phyloP scores from a whole-genome alignment of 1,140 invertebrate species.

The Diorhabda elongata region DNA sequence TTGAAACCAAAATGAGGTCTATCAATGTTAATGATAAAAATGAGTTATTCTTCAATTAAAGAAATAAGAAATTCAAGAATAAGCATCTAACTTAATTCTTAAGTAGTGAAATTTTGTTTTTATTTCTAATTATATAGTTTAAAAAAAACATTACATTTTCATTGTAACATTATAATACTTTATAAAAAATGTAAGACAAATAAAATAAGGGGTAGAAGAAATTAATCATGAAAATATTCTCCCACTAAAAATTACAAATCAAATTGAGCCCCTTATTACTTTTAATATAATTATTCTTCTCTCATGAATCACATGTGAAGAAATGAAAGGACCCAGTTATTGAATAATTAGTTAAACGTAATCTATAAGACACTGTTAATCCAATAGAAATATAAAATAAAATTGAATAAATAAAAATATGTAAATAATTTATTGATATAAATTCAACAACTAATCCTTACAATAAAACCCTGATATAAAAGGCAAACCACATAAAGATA shows the following conservation, averaged over 20 bases:
- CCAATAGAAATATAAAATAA: slow-evolving; percentile 53
- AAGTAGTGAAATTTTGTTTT: slow-evolving; percentile 35
- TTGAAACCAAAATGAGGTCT: slow-evolving; percentile 45
- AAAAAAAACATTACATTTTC: slow-evolving; percentile 57
- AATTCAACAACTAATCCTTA: slow-evolving; percentile 60
- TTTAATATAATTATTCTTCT: slow-evolving; percentile 49
- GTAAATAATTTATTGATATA: slow-evolving; percentile 49
- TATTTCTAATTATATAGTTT: slow-evolving; percentile 53
- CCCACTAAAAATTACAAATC: slow-evolving; percentile 50
- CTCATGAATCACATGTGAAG: slow-evolving; percentile 48
- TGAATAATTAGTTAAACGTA: slow-evolving; percentile 55
- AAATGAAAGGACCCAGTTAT: slow-evolving; percentile 49
- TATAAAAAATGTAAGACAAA: slow-evolving; percentile 49
- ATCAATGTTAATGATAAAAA: slow-evolving; percentile 55
- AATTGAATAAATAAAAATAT: slow-evolving; percentile 52
- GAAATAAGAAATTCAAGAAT: slow-evolving; percentile 30
- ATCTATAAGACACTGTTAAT: slow-evolving; percentile 54
- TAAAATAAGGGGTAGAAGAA: slow-evolving; percentile 49
- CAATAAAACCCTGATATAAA: slow-evolving; percentile 64
- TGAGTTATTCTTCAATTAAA: slow-evolving; percentile 32
- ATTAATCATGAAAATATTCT: slow-evolving; percentile 49
- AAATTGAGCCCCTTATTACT: slow-evolving; percentile 51
- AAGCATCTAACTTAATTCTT: slow-evolving; percentile 41
- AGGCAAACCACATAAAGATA: slow-evolving; percentile 54
- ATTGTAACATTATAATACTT: slow-evolving; percentile 54